Percentiles rank a stretch among this genome's conserved stretches.
Evolutionary conservation across 1,140 invertebrate species (phyloP).

Genomic region (Ceratina calcarata): DNA sequence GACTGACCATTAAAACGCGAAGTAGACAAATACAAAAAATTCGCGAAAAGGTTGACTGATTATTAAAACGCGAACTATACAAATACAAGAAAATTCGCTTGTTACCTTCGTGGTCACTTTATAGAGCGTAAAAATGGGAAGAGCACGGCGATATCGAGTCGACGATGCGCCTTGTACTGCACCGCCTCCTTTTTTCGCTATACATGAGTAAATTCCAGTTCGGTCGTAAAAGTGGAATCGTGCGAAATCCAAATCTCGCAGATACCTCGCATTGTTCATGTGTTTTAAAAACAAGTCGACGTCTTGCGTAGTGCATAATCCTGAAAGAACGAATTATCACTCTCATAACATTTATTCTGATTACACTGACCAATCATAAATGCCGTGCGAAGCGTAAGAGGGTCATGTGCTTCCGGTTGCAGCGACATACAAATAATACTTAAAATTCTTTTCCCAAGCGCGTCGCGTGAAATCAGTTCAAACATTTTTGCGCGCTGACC

Average conservation of each 20-base stretch:
- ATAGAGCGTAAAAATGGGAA: constrained; percentile 87
- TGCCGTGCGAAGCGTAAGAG: no score
- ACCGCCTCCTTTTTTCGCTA: constrained; percentile 83
- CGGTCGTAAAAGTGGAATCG: constrained; percentile 88
- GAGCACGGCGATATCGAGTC: constrained; percentile 88
- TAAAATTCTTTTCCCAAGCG: no score
- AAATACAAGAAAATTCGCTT: no score
- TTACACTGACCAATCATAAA: no score
- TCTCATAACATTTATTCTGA: neutral
- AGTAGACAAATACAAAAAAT: no score
- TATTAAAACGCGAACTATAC: no score
- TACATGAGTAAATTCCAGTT: constrained; percentile 84
- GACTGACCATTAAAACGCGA: no score
- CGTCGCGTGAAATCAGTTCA: no score
- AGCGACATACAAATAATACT: no score
- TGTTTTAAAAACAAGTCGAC: constrained; percentile 89
- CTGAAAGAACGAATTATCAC: constrained; percentile 73
- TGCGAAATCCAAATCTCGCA: constrained; percentile 91
- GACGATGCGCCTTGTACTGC: constrained; percentile 87
- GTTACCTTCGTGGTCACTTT: constrained; percentile 87
- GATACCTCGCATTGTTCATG: constrained; percentile 93
- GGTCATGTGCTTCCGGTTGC: no score
- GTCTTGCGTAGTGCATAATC: constrained; percentile 89
- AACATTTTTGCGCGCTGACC: no score
- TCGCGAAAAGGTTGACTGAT: no score